These are phyloP conservation scores for Homarus americanus DNA, from an alignment of 1,140 invertebrate species.

Conservation along the genomic window DNA sequence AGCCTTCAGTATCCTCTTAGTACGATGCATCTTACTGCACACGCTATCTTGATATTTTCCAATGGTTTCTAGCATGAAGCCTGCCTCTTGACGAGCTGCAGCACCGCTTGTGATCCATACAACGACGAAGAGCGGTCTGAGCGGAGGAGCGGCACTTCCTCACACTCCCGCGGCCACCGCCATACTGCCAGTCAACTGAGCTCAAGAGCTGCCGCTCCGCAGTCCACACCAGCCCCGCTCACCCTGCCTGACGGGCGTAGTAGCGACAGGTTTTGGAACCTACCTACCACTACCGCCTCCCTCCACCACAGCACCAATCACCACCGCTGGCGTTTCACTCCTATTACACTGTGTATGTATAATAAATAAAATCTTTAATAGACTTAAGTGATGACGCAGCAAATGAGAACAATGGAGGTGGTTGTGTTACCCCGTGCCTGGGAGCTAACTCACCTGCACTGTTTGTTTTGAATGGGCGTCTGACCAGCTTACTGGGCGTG, in stretches of 20 bases:
- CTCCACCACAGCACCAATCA: background rate
- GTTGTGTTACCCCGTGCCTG: background rate
- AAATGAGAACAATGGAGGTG: background rate
- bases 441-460: background rate
- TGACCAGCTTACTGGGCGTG: background rate
- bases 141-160: constrained; percentile 42
- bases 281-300: background rate
- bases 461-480: background rate
- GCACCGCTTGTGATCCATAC: background rate
- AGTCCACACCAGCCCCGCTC: background rate
- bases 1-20: background rate
- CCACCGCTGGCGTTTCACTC: too few species aligned
- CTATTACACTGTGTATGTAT: too few species aligned
- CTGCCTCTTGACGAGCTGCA: background rate
- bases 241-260: background rate
- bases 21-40: constrained; percentile 13
- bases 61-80: background rate
- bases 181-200: constrained; percentile 15
- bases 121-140: constrained; percentile 19
- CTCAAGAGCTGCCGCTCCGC: background rate
- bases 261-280: background rate
- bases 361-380: background rate
- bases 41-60: background rate
- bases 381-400: background rate
- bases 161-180: constrained; percentile 55